Conservation (phyloP, 2,797 vertebrate species). For the Coendou prehensilis region DNA sequence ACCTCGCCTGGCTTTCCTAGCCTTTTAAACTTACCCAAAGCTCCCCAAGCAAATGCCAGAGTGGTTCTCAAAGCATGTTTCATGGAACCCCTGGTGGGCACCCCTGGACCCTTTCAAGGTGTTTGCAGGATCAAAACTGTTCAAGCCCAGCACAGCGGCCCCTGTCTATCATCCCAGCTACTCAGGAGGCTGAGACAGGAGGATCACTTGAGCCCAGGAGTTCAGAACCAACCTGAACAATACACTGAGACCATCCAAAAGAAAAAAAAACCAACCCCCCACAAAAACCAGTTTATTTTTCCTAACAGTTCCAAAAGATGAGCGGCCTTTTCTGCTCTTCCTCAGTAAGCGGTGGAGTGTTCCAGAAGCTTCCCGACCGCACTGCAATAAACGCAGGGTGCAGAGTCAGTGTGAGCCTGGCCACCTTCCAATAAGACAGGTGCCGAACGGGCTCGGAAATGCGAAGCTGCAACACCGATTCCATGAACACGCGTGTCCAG, state of each 20-base stretch:
- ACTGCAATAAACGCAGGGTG: rapidly evolving
- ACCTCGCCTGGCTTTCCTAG: background rate
- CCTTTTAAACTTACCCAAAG: too few relatives aligned
- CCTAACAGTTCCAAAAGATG: background rate
- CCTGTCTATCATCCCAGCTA: background rate
- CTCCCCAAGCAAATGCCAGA: background rate
- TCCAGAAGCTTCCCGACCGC: background rate
- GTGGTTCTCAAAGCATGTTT: background rate
- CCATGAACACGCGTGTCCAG: background rate
- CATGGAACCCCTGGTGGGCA: rapidly evolving
- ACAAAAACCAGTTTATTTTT: background rate
- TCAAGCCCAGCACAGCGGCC: too few relatives aligned
- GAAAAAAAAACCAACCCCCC: background rate
- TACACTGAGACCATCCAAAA: background rate
- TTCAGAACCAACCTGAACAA: background rate
- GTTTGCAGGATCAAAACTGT: background rate
- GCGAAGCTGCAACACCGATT: background rate
- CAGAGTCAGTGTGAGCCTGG: background rate
- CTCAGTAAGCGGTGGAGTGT: background rate
- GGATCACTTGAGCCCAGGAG: background rate
- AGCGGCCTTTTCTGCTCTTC: background rate
- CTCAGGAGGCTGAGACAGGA: background rate
- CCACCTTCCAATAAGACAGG: background rate
- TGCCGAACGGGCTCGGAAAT: background rate
- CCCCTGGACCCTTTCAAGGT: background rate